phyloP scores from a whole-genome alignment of 2,888 invertebrate genomes.

The Parthenolecanium corni region DNA sequence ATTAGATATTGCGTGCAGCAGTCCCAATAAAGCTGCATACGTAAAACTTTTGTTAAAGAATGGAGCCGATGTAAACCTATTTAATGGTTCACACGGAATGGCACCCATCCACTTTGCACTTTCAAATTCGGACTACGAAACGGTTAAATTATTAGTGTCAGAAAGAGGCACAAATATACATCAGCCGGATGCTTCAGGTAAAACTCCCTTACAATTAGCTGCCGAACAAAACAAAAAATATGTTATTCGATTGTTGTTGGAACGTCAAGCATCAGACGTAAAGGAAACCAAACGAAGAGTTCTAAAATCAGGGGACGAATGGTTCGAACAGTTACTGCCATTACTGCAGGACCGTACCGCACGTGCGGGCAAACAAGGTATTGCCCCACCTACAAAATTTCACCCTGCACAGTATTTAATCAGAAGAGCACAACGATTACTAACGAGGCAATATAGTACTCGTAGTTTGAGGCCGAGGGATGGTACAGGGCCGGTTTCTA shows the following conservation, averaged over 20 bases:
- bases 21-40: constrained; percentile 45
- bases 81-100: constrained; percentile 46
- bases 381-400: no score
- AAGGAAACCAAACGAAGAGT: constrained; percentile 37
- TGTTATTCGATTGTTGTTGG: constrained; percentile 35
- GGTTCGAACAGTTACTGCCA: no score
- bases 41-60: constrained; percentile 47
- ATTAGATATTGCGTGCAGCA: no score
- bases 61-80: constrained; percentile 50
- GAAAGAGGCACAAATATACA: constrained; percentile 42
- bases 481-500: no score
- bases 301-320: constrained; percentile 38
- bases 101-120: constrained; percentile 57
- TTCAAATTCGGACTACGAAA: constrained; percentile 44
- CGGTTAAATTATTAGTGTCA: constrained; percentile 40
- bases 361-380: no score
- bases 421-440: no score
- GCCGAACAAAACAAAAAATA: constrained; percentile 42
- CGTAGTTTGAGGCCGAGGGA: no score
- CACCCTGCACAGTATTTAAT: no score
- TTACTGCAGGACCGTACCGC: no score
- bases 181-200: constrained; percentile 42
- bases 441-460: no score
- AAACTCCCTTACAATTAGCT: constrained; percentile 45
- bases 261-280: constrained; percentile 36